Conservation (phyloP, 2,113 vertebrate species). For the Blennius ocellaris region DNA sequence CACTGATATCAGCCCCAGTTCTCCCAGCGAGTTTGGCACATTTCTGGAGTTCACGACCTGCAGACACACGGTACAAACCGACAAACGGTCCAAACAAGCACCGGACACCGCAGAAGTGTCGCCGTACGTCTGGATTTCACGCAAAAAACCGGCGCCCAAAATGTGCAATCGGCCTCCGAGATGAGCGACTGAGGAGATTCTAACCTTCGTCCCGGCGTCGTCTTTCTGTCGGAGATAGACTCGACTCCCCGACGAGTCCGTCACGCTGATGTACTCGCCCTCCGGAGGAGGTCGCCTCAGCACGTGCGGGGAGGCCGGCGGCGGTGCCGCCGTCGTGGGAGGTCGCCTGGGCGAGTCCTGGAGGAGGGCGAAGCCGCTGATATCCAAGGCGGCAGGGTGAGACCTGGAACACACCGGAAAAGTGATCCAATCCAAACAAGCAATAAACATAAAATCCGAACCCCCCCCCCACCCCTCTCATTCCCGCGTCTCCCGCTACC, state of each 20-base stretch:
- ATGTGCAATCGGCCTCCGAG: background rate
- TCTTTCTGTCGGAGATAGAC: constrained; percentile 88
- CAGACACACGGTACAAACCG: constrained; percentile 9
- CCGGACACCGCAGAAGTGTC: background rate
- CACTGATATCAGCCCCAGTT: constrained; percentile 87
- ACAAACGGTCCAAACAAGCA: background rate
- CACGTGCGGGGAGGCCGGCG: constrained; percentile 49
- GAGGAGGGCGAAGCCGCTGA: constrained; percentile 74
- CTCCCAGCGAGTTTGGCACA: constrained; percentile 74
- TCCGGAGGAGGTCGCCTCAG: constrained; percentile 88
- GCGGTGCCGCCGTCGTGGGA: background rate
- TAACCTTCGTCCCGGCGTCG: constrained; percentile 72
- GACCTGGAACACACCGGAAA: constrained; percentile 47
- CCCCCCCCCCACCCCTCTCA: too few species aligned
- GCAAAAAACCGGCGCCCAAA: background rate
- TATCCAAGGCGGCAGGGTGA: constrained; percentile 62
- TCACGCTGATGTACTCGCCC: constrained; percentile 93
- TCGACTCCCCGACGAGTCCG: constrained; percentile 86
- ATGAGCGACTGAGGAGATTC: background rate
- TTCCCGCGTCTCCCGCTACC: constrained; percentile 64
- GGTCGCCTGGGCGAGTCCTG: constrained; percentile 56
- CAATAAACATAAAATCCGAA: too few species aligned
- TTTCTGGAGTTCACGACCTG: constrained; percentile 72
- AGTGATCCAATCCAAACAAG: too few species aligned
- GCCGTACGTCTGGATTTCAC: background rate